These are phyloP conservation scores for Sminthopsis crassicaudata DNA, from an alignment of 2,113 vertebrate genomes.

Conservation along the genomic window DNA sequence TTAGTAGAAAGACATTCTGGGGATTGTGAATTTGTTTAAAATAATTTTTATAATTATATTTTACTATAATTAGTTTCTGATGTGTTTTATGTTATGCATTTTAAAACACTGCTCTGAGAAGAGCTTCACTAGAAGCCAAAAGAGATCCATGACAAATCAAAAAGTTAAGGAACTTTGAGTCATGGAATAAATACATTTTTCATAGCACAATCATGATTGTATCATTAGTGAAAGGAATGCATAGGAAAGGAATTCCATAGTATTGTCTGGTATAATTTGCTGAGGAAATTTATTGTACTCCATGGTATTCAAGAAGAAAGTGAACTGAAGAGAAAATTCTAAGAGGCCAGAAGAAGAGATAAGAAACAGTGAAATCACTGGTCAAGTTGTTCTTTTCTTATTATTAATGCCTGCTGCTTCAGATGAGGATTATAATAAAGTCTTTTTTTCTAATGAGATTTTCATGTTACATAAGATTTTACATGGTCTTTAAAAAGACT, in stretches of 20 bases:
- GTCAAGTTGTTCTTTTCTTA: not conserved
- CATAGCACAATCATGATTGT: not conserved
- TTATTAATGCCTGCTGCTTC: not conserved
- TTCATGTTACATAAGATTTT: not conserved
- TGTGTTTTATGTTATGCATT: not conserved
- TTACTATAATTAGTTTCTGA: not conserved
- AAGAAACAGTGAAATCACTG: not conserved
- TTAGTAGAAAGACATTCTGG: not conserved
- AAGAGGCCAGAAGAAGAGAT: not conserved
- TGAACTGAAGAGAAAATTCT: not conserved
- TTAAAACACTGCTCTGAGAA: not conserved
- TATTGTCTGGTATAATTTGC: not conserved
- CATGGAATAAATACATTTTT: not conserved
- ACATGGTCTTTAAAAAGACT: not conserved
- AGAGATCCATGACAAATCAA: not conserved
- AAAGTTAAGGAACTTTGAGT: not conserved
- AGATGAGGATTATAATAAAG: not conserved
- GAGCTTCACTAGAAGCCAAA: not conserved
- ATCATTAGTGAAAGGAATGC: not conserved
- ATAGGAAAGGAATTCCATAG: not conserved
- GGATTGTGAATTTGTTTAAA: not conserved
- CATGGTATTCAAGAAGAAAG: slow-evolving; percentile 12
- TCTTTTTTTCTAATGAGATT: not conserved
- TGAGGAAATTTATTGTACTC: not conserved
- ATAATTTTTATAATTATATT: not conserved